These are phyloP conservation scores for Scyliorhinus canicula DNA, from an alignment of 2,797 vertebrate species.

Conservation along the genomic window DNA sequence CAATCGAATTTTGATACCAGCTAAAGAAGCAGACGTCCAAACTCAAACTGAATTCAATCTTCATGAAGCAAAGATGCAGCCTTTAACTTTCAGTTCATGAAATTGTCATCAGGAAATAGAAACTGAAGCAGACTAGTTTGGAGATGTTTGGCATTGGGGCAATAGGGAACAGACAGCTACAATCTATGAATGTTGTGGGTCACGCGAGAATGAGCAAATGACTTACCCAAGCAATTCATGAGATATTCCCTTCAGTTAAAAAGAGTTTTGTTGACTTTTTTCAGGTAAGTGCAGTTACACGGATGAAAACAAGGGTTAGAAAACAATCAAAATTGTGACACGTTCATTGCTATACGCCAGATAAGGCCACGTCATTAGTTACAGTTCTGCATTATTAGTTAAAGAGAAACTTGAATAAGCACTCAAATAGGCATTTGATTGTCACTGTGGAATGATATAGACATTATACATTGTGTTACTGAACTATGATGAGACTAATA, in stretches of 20 bases:
- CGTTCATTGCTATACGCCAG: not conserved
- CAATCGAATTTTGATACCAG: not conserved
- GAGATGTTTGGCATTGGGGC: not conserved
- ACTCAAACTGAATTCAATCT: not conserved
- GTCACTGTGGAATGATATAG: not conserved
- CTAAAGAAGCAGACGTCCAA: not conserved
- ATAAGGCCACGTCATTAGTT: not conserved
- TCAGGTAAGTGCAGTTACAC: not conserved
- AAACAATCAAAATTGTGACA: not conserved
- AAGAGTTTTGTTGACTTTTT: not conserved
- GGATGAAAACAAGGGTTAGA: not conserved
- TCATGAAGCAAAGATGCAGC: not conserved
- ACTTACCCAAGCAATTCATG: not conserved
- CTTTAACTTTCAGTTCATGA: not conserved
- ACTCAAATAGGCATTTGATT: constrained; percentile 25
- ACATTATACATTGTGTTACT: not conserved
- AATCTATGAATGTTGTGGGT: not conserved
- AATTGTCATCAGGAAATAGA: not conserved
- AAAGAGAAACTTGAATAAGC: constrained; percentile 1
- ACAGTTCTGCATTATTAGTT: not conserved
- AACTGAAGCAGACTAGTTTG: not conserved
- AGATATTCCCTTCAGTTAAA: not conserved
- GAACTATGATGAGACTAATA: constrained; percentile 27
- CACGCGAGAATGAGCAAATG: not conserved
- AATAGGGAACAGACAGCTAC: not conserved